Percentiles rank a stretch among this genome's conserved stretches.
These are phyloP conservation scores for Meiosimyza decipiens DNA, from an alignment of 2,888 invertebrate species.

Conservation along the genomic window DNA sequence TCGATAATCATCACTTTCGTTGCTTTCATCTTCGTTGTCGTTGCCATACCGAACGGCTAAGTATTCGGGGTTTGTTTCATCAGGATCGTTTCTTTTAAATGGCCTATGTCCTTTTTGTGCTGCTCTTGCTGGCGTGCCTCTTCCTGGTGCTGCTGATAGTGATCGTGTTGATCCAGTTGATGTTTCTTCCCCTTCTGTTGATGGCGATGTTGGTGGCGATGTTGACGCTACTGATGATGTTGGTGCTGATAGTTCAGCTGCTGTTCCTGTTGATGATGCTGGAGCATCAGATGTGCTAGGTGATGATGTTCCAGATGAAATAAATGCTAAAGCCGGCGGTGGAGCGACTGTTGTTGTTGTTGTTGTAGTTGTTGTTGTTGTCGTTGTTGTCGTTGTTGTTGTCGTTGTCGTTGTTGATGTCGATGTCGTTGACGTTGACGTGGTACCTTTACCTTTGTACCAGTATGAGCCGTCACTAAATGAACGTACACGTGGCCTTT, in stretches of 20 bases:
- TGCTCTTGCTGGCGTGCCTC: background rate
- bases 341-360: slow-evolving; percentile 16
- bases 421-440: no score
- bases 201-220: background rate
- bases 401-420: background rate
- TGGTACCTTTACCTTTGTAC: background rate
- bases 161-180: background rate
- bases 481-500: slow-evolving; percentile 2
- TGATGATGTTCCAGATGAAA: slow-evolving; percentile 2
- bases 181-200: background rate
- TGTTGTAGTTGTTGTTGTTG: background rate
- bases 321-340: background rate
- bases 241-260: background rate
- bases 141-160: background rate
- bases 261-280: background rate
- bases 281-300: background rate
- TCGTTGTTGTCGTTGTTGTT: background rate
- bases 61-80: background rate
- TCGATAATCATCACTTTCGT: background rate
- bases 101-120: background rate
- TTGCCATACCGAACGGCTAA: slow-evolving; percentile 12
- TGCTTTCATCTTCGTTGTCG: slow-evolving; percentile 4
- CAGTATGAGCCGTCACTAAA: background rate
- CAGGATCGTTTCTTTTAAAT: background rate
- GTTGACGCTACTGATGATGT: slow-evolving; percentile 15